Evolutionary conservation across 2,888 invertebrate species (phyloP).

Genomic region (Amblyteles armatorius): DNA sequence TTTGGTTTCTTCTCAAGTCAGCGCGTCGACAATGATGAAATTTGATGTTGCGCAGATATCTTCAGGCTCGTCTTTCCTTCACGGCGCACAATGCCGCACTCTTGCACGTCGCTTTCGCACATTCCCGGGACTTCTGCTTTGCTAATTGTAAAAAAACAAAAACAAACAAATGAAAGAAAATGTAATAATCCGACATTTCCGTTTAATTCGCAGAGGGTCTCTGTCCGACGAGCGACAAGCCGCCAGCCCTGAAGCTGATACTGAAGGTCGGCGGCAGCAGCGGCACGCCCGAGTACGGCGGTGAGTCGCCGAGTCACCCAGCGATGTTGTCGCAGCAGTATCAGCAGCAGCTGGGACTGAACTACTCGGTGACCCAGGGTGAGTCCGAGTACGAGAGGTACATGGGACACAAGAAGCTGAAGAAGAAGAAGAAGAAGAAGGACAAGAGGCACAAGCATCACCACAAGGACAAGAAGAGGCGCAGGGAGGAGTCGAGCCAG

Average conservation of each 20-base stretch:
- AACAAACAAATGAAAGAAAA: too few relatives aligned
- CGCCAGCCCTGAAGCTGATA: conserved; percentile 89
- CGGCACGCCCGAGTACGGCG: conserved; percentile 88
- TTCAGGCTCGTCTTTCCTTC: background rate
- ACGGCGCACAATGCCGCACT: background rate
- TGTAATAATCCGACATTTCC: background rate
- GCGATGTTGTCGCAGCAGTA: conserved; percentile 82
- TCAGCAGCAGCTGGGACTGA: conserved; percentile 83
- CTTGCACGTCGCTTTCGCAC: background rate
- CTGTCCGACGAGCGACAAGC: conserved; percentile 83
- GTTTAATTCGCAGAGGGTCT: conserved; percentile 74
- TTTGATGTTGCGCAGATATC: too few relatives aligned
- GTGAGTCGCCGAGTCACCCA: conserved; percentile 78
- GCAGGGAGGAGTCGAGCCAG: conserved; percentile 87
- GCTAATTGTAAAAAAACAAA: too few relatives aligned
- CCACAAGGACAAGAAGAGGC: conserved; percentile 89
- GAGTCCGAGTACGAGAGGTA: conserved; percentile 82
- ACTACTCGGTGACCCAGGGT: conserved; percentile 81
- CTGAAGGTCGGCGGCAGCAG: conserved; percentile 90
- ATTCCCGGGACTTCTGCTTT: background rate
- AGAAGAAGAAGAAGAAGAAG: conserved; percentile 93
- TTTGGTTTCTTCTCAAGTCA: too few relatives aligned
- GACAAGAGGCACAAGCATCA: conserved; percentile 91
- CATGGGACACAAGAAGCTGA: conserved; percentile 88
- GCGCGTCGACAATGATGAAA: too few relatives aligned